Base-by-base conservation (phyloP, 2,888 invertebrate genomes). In the Torymus tubicola region DNA sequence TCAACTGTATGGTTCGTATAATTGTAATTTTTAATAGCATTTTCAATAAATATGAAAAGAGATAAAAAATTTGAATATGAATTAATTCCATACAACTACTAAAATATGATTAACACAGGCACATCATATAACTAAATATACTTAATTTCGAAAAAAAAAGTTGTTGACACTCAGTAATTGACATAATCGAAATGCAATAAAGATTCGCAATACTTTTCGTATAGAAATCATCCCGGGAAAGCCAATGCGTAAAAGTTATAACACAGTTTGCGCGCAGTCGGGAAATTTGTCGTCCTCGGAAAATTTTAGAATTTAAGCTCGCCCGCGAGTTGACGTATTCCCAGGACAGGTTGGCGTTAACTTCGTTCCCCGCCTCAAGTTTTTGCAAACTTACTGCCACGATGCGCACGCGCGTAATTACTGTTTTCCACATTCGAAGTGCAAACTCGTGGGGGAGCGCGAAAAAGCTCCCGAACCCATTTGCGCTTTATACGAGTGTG, bases 291-390 rank as follows among this genome's bases (percentile, higher is more conserved):
- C 52, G 78, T 78, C 52, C 55, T 61, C 64, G 42, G 60, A 24
- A 67, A 67, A 72, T 67, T 78, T 78, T n/a, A 57, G 71, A 53
- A 78, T 78, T 58, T 67, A 67, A 78, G 58, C 53, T 65, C 50
- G 14, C 67, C 31, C 4, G 31, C 31, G 42, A 61, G 53, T 42
- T 18, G 50, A 67, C 67, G 65, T 55, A 71, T 61, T 67, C 42
- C 58, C 63, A 64, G 50, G 70, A 12, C 52, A 16, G 11, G 4
- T 50, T 3, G 31, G 16, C 55, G 61, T 69, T 57, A 64, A 64
- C 64, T 64, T 77, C 50, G 69, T 58, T 70, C 64, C 24, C 8
- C 31, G 31, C 16, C 58, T 64, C 64, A 70, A 64, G 77, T 64
- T 77, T 70, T 58, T 77, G 21, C 57, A 64, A 58, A 77, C 55